These are phyloP conservation scores for Brenthis daphne DNA, from an alignment of 2,888 invertebrate genomes.

Conservation along the genomic window DNA sequence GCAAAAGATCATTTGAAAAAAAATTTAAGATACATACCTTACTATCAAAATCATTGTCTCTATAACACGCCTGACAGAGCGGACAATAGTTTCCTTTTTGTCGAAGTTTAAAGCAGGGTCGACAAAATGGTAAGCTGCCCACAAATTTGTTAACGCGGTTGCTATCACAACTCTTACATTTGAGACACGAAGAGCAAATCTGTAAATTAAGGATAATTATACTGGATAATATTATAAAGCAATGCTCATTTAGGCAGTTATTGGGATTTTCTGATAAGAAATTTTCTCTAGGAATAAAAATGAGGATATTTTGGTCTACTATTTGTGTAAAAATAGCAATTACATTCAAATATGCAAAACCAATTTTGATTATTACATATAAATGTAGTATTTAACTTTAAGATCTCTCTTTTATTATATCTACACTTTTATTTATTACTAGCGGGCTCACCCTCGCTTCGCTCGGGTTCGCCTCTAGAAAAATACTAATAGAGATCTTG, in stretches of 20 bases:
- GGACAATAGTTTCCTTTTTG: conserved; percentile 96
- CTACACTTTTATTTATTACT: no score
- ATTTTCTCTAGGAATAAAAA: no score
- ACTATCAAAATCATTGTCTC: conserved; percentile 94
- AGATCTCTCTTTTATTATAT: no score
- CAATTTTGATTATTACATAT: background rate
- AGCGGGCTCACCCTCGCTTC: no score
- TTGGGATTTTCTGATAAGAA: no score
- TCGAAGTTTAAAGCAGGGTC: conserved; percentile 91
- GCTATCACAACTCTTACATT: conserved; percentile 95
- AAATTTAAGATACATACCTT: conserved; percentile 79
- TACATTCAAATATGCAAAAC: background rate
- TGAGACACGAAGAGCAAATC: conserved; percentile 89
- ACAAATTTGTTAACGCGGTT: conserved; percentile 90
- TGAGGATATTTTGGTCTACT: no score
- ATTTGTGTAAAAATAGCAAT: no score
- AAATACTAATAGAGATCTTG: no score
- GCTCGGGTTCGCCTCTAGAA: no score
- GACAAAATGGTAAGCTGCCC: conserved; percentile 93
- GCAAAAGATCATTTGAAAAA: background rate
- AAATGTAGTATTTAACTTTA: no score
- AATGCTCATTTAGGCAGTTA: no score
- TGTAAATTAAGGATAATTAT: conserved; percentile 51
- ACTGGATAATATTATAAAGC: background rate
- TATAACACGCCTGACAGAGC: conserved; percentile 94